Evolutionary conservation across 2,888 invertebrate genomes (phyloP).

Genomic region (Trachelus iudaicus): DNA sequence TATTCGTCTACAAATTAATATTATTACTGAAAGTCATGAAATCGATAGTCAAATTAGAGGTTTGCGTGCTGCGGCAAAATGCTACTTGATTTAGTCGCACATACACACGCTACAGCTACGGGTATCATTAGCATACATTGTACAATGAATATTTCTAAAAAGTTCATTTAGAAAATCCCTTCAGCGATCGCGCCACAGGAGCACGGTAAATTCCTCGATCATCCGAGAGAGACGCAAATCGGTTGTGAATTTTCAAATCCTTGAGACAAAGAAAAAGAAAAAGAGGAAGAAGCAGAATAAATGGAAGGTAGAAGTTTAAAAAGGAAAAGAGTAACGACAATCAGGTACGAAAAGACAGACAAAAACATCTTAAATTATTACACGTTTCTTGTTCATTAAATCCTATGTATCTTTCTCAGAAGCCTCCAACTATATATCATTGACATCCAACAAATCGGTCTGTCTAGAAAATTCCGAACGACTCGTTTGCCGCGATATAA

Average conservation of each 20-base stretch:
- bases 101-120: conserved; percentile 6
- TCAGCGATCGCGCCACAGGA: conserved; percentile 15
- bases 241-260: conserved; percentile 15
- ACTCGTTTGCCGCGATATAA: neutral
- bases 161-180: conserved; percentile 8
- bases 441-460: neutral
- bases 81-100: conserved; percentile 6
- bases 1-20: neutral
- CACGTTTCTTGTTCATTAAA: neutral
- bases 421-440: neutral
- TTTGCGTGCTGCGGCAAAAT: neutral
- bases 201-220: conserved; percentile 10
- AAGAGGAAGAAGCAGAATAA: neutral
- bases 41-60: neutral
- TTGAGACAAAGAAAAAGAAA: conserved; percentile 1
- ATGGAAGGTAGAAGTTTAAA: neutral
- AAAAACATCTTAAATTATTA: neutral
- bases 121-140: conserved; percentile 12
- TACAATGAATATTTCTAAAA: conserved; percentile 11
- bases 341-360: neutral
- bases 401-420: neutral
- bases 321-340: neutral
- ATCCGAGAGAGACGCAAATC: conserved; percentile 24
- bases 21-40: neutral
- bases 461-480: neutral